Base-by-base conservation (phyloP, 2,888 invertebrate genomes). In the Meiosimyza platycephala region DNA sequence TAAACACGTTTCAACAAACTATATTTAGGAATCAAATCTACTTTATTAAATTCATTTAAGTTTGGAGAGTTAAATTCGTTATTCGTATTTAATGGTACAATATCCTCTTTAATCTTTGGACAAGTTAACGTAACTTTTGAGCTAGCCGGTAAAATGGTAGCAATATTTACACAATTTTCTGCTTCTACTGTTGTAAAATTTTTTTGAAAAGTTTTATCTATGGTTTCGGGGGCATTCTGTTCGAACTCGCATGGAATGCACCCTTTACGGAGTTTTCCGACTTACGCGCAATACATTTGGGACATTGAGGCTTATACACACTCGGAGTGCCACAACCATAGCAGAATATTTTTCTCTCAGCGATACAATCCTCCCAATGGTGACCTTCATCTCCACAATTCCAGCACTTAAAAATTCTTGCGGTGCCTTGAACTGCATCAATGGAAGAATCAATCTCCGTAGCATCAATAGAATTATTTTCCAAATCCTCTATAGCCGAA, bases 271-370 rank as follows among this genome's bases (percentile, higher is more conserved):
- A 40, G 66, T 66, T 66, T 66, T 54, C 66, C 52, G 54, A 66
- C 5, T 33, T 48, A 28, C 54, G 51, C 47, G 22, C 9, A 12
- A 22, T 15, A 16, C 72, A 67, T 62, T 67, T 72, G 13, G 50
- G 13, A 16, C 62, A 72, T 47, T 72, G 72, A 0, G 72, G 72
- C 33, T 62, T 72, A 15, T 72, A 72, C 0, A 60, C 54, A 1
- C 66, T 50, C 12, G 57, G 64, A 6, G 55, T 22, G 7, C 71
- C 71, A 16, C 71, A 71, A 5, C 71, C 72, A 67, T 72, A 72
- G 48, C 72, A 72, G 52, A 72, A 72, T 22, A 72, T 62, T 47
- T 33, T 72, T 40, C 55, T 28, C 15, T 62, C 66, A n/a, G 48
- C n/a, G n/a, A n/a, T 0, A 22, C 72, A 57, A 51, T 73, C 65